phyloP scores from a whole-genome alignment of 2,797 vertebrate species.

The Columba guinea region DNA sequence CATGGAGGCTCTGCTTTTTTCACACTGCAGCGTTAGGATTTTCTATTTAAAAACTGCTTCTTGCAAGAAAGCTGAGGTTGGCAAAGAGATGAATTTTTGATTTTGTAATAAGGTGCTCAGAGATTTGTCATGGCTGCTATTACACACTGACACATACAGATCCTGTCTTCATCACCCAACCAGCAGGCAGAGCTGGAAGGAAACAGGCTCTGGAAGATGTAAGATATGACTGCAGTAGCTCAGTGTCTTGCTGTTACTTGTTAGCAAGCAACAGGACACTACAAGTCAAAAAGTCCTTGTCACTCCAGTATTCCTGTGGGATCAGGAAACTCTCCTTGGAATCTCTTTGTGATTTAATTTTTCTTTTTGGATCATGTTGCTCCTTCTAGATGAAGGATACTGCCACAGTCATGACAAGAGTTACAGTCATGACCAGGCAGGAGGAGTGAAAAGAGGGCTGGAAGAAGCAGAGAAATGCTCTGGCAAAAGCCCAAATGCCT shows the following conservation, averaged over 20 bases:
- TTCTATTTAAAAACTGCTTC: conserved; percentile 3
- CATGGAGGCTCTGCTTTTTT: background rate
- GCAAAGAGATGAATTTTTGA: background rate
- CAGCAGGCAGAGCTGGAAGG: background rate
- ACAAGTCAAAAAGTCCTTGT: background rate
- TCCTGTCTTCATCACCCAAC: background rate
- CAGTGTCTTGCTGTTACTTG: background rate
- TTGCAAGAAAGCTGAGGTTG: background rate
- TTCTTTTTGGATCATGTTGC: background rate
- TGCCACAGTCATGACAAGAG: background rate
- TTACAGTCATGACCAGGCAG: background rate
- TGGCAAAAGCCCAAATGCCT: background rate
- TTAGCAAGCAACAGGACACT: background rate
- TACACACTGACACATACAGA: background rate
- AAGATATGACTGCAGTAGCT: background rate
- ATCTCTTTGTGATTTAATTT: background rate
- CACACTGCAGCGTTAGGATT: background rate
- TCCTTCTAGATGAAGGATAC: background rate
- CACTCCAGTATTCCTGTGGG: background rate
- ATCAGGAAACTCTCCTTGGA: background rate
- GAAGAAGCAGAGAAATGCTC: background rate
- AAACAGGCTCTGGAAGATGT: background rate
- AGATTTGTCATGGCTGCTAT: background rate
- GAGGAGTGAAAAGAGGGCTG: background rate
- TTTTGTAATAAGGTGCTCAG: background rate